phyloP scores from a whole-genome alignment of 1,140 invertebrate species.

The Paracyclopina nana region DNA sequence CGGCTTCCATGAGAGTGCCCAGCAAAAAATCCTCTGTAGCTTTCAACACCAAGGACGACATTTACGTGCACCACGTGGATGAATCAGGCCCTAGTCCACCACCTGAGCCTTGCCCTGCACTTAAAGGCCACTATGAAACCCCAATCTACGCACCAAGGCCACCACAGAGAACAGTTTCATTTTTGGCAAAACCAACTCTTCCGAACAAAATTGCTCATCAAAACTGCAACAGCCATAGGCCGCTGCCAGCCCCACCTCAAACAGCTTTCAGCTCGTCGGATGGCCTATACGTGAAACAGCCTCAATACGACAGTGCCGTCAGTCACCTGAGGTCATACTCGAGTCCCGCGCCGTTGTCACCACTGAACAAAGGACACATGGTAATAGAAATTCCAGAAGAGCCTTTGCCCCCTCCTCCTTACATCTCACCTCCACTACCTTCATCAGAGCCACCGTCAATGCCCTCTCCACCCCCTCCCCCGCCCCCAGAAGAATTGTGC shows the following conservation, averaged over 20 bases:
- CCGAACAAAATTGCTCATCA: too few relatives aligned
- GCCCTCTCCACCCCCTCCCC: background rate
- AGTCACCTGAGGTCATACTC: background rate
- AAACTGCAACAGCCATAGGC: too few relatives aligned
- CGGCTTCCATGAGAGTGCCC: background rate
- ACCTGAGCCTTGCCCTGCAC: background rate
- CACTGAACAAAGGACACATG: background rate
- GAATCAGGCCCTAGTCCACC: background rate
- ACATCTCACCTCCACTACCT: conserved; percentile 2
- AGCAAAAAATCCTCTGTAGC: conserved; percentile 5
- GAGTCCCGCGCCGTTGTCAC: background rate
- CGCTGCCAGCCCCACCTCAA: background rate
- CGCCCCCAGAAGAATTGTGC: background rate
- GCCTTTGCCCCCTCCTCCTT: background rate
- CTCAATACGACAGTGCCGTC: too few relatives aligned
- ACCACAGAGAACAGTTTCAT: conserved; percentile 10
- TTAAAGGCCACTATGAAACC: background rate
- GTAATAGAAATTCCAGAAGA: background rate
- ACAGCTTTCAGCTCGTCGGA: background rate
- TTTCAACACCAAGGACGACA: background rate
- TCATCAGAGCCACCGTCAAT: background rate
- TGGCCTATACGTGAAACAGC: too few relatives aligned
- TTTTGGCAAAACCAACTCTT: background rate
- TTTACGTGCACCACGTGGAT: background rate
- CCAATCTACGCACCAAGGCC: background rate